Evolutionary conservation across 2,888 invertebrate genomes (phyloP).

Genomic region (Ectropis crepuscularia): DNA sequence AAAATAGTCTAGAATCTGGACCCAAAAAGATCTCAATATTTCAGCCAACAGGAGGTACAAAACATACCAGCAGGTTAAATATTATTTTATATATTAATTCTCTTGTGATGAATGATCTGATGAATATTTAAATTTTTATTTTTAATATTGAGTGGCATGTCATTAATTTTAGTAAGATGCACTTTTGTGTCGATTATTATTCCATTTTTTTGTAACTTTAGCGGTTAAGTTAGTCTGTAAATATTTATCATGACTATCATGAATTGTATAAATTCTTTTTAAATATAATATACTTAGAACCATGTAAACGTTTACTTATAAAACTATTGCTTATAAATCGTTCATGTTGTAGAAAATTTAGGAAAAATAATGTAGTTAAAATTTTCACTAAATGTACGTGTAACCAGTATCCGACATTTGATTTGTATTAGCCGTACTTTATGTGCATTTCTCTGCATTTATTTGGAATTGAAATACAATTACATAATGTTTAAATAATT

Average conservation of each 20-base stretch:
- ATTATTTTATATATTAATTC: constrained; percentile 38
- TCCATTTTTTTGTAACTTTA: constrained; percentile 39
- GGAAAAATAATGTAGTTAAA: constrained; percentile 64
- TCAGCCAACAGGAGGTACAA: constrained; percentile 33
- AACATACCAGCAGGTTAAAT: constrained; percentile 15
- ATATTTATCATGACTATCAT: constrained; percentile 73
- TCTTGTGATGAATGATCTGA: constrained; percentile 61
- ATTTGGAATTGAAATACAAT: constrained; percentile 29
- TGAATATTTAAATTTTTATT: constrained; percentile 48
- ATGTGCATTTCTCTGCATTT: constrained; percentile 47
- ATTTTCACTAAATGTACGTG: constrained; percentile 40
- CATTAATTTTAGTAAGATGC: constrained; percentile 31
- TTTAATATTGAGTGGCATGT: constrained; percentile 48
- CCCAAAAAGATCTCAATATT: constrained; percentile 39
- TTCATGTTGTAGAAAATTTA: constrained; percentile 81
- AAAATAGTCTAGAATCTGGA: constrained; percentile 9
- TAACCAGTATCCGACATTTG: constrained; percentile 42
- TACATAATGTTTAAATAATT: constrained; percentile 11
- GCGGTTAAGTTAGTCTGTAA: constrained; percentile 58
- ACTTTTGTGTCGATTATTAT: constrained; percentile 36
- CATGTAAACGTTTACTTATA: constrained; percentile 71
- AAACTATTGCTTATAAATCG: constrained; percentile 72
- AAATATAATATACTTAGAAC: constrained; percentile 59
- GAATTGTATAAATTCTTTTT: constrained; percentile 72
- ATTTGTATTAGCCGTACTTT: constrained; percentile 26